Base-by-base conservation (phyloP, 2,797 vertebrate species). In the Falco rusticolus region DNA sequence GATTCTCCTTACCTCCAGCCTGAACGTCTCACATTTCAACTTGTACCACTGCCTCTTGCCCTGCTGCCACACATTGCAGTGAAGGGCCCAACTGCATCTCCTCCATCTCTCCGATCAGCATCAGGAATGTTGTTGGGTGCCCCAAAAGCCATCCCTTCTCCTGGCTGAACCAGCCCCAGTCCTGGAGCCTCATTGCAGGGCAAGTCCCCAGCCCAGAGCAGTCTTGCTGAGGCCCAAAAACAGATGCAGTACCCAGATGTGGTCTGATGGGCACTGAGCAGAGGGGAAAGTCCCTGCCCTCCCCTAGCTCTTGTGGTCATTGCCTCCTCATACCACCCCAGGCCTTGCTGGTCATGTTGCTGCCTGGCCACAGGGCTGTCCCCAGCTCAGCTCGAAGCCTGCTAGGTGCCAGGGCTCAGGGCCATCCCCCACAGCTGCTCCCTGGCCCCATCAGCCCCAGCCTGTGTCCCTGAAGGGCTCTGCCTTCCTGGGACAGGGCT, bases 381-480 rank as follows among this genome's bases (percentile, higher is more conserved):
- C 11, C 5, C 1, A 1, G 34, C 48, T 68, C 41, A 45, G 13
- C 14, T 45, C 3, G 0, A 13, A 41, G 15, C 25, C 16, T 1
- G 0, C 17, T 9, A n/a, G 25, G 17, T 1, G 0, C 17, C 11
- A 31, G 25, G 17, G 6, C 16, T 20, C 50, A 51, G 7, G 9
- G 10, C 29, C 3, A 1, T 28, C 12, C 31, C 21, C 16, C 2
- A 24, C 14, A 33, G 5, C 18, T 34, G 15, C 21, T 50, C 16
- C 21, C 16, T 68, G 31, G 14, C 11, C 10, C 18, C 3, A 7
- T 33, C 50, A 64, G 10, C 22, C 50, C 8, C n/a, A 59, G 26
- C 31, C 29, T 75, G 18, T 25, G 53, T 51, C 43, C 33, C 11
- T 31, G 20, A 24, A 39, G 57, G 26, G 14, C 9, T 37, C 25